Evolutionary conservation across 2,797 vertebrate species (phyloP), one percentile per base, ranked within the genome.

Genomic region (Tauraco hartlaubi): DNA sequence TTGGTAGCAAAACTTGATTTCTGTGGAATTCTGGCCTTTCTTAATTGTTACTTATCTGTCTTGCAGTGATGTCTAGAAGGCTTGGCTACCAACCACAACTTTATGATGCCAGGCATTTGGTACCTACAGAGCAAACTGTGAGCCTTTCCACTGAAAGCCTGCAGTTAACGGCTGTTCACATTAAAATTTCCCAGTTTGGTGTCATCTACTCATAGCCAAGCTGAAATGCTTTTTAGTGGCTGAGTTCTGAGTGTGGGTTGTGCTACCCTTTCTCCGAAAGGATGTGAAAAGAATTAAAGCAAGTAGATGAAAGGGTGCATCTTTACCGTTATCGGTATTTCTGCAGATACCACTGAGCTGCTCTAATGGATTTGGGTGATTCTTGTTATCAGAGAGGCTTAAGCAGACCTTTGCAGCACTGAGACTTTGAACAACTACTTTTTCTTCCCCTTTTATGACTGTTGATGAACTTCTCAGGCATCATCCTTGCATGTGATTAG

Each of bases 241-340:
- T 73, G 44, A 96, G 43, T 23, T 71, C 55, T 39, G 52, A 72
- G 25, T 66, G 71, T 62, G 31, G 2, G 9, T 51, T 69, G 6
- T 69, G 35, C 25, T 37, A 6, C 20, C 39, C 41, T 46, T 76
- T 48, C 29, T 63, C 4, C 11, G 55, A 26, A 83, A 85, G 15
- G 7, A 10, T 33, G 22, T 63, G 35, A 41, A 35, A 63, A 82
- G 26, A 76, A 31, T 9, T n/a, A 39, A 79, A 73, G 15, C 17
- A 55, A 43, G 54, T 46, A 61, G 55, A 11, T 46, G 33, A 39
- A 39, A 11, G 22, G 9, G 23, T 69, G 5, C 29, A 5, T 48
- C 35, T 85, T 58, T 61, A 37, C 5, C 3, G 5, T 9, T 44
- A 21, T 0, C 1, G 0, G 9, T n/a, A 19, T 74, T 46, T 63